A percentile compares a stretch with the other conserved stretches of the same genome.
Evolutionary conservation across 2,797 vertebrate species (phyloP).

Genomic region (Odontamblyopus lacepedii): DNA sequence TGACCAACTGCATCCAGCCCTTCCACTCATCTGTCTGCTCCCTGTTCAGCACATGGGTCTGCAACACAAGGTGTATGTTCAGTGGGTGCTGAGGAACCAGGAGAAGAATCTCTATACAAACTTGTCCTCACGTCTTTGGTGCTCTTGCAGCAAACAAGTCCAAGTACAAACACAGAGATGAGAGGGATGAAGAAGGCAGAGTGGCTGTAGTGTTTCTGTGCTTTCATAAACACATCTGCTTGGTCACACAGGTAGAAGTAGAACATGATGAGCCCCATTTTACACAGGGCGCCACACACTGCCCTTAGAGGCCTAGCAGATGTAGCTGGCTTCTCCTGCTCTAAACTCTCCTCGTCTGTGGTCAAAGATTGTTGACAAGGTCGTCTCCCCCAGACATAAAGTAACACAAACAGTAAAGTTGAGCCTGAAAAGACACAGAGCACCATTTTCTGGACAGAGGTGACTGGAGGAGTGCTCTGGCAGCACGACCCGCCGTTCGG

Average conservation of each 20-base stretch:
- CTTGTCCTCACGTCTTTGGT: slow-evolving; percentile 90
- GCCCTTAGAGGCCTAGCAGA: slow-evolving; percentile 72
- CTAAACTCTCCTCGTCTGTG: slow-evolving; percentile 89
- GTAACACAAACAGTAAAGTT: slow-evolving; percentile 77
- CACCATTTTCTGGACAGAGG: slow-evolving; percentile 88
- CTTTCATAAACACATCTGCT: slow-evolving; percentile 97
- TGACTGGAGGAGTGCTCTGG: slow-evolving; percentile 82
- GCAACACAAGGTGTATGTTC: neutral
- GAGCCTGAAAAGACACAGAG: slow-evolving; percentile 85
- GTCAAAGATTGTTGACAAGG: slow-evolving; percentile 80
- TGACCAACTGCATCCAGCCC: slow-evolving; percentile 99
- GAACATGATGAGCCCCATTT: slow-evolving; percentile 94
- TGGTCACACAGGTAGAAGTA: slow-evolving; percentile 98
- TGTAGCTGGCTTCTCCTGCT: slow-evolving; percentile 89
- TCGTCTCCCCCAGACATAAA: slow-evolving; percentile 78
- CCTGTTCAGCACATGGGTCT: slow-evolving; percentile 95
- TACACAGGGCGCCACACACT: slow-evolving; percentile 86
- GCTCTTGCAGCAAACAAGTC: slow-evolving; percentile 93
- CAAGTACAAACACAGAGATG: slow-evolving; percentile 92
- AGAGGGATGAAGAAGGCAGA: slow-evolving; percentile 97
- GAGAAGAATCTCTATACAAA: no score
- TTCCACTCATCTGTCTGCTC: slow-evolving; percentile 99
- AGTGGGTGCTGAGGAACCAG: no score
- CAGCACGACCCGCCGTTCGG: slow-evolving; percentile 98
- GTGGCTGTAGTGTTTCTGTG: slow-evolving; percentile 98